phyloP scores from a whole-genome alignment of 2,113 vertebrate species.

The Gobio gobio region DNA sequence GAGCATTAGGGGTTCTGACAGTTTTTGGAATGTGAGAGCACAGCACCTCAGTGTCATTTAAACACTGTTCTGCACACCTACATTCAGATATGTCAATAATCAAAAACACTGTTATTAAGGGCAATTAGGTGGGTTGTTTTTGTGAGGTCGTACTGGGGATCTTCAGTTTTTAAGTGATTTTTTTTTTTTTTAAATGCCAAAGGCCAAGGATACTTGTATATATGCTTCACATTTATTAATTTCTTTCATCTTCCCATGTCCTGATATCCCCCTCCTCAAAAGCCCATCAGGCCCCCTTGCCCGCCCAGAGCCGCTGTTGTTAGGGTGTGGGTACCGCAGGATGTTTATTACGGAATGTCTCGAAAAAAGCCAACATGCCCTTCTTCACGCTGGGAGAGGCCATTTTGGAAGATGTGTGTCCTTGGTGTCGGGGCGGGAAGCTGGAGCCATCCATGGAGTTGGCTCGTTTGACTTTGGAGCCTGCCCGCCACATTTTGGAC shows the following conservation, averaged over 20 bases:
- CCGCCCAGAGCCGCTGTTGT: neutral
- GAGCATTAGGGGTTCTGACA: neutral
- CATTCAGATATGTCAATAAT: constrained; percentile 50
- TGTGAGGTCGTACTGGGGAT: constrained; percentile 14
- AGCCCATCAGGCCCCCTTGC: neutral
- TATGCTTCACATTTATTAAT: neutral
- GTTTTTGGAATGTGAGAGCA: constrained; percentile 60
- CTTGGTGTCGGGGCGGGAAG: constrained; percentile 67
- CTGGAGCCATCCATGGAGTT: constrained; percentile 80
- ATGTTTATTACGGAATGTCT: constrained; percentile 86
- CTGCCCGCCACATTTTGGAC: constrained; percentile 75
- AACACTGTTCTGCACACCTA: constrained; percentile 50
- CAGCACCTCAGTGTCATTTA: constrained; percentile 57
- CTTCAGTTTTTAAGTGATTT: neutral
- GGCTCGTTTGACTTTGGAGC: constrained; percentile 79
- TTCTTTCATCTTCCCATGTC: neutral
- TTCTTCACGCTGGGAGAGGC: constrained; percentile 73
- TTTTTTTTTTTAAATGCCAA: neutral
- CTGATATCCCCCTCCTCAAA: constrained; percentile 13
- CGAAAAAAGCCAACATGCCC: constrained; percentile 87
- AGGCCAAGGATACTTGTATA: constrained; percentile 38
- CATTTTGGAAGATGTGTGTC: constrained; percentile 69
- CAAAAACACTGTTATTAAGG: constrained; percentile 22
- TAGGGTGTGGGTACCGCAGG: constrained; percentile 77
- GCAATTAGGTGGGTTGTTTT: constrained; percentile 28